Conservation (phyloP, 2,888 invertebrate genomes). For the Tanypteryx hageni region DNA sequence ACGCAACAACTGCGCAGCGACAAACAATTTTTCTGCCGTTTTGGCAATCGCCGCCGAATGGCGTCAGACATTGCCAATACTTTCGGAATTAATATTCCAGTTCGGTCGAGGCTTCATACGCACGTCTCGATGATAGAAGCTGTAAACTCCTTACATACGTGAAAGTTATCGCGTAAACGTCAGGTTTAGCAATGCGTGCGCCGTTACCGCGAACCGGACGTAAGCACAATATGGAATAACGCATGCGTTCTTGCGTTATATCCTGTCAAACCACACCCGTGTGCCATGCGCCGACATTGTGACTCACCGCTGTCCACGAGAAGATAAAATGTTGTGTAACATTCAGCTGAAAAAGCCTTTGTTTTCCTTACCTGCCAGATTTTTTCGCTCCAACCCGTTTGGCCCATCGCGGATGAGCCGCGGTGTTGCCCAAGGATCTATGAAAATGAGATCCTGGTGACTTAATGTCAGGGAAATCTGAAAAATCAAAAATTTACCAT, state of each 20-base stretch:
- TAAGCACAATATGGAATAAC: slow-evolving; percentile 19
- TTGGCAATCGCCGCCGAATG: background rate
- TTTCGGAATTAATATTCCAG: background rate
- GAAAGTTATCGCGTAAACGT: slow-evolving; percentile 32
- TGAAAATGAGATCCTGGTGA: too few relatives aligned
- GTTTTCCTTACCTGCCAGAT: background rate
- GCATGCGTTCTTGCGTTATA: background rate
- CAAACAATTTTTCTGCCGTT: background rate
- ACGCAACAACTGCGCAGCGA: too few relatives aligned
- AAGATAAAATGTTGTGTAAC: background rate
- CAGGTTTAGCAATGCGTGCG: background rate
- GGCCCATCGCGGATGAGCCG: background rate
- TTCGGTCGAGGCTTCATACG: background rate
- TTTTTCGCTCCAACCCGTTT: background rate
- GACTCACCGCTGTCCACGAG: background rate
- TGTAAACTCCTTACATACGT: background rate
- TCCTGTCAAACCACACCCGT: background rate
- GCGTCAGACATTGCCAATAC: background rate
- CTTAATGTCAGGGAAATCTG: too few relatives aligned
- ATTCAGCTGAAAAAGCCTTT: background rate
- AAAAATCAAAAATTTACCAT: too few relatives aligned
- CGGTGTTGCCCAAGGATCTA: background rate
- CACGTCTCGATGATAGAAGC: background rate
- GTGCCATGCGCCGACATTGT: background rate
- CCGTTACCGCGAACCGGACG: background rate